Conservation (phyloP, 2,113 vertebrate genomes). For the Anoura caudifer region DNA sequence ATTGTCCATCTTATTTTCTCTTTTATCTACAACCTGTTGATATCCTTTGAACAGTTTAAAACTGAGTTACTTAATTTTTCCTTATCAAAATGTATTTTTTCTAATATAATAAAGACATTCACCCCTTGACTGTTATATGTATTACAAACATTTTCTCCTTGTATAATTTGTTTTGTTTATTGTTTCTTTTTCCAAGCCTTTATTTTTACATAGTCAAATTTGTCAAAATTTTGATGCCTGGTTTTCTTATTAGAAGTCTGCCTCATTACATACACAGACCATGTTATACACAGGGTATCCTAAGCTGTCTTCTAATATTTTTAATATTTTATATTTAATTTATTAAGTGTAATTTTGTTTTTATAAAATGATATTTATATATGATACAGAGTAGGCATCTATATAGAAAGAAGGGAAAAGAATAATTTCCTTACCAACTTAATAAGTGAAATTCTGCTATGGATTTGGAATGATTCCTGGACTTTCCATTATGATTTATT, state of each 20-base stretch:
- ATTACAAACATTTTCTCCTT: conserved; percentile 5
- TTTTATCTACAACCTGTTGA: background rate
- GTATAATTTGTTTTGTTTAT: background rate
- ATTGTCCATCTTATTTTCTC: background rate
- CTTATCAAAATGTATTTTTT: background rate
- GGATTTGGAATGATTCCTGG: background rate
- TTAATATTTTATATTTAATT: conserved; percentile 3
- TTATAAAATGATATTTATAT: background rate
- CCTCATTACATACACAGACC: background rate
- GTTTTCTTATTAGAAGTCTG: background rate
- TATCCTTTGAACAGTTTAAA: background rate
- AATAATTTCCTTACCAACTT: conserved; percentile 8
- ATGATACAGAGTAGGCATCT: background rate
- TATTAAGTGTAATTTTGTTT: background rate
- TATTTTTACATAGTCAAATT: background rate
- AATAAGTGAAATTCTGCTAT: background rate
- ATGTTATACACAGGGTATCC: background rate
- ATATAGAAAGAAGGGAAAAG: background rate
- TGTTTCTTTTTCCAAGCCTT: background rate
- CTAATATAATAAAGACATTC: background rate
- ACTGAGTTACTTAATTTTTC: background rate
- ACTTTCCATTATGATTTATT: background rate
- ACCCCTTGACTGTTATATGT: background rate
- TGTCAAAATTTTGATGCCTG: background rate
- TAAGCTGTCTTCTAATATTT: background rate